Percentiles rank a stretch among this genome's conserved stretches.
Evolutionary conservation across 2,888 invertebrate genomes (phyloP).

Genomic region (Omphaloscelis lunosa): DNA sequence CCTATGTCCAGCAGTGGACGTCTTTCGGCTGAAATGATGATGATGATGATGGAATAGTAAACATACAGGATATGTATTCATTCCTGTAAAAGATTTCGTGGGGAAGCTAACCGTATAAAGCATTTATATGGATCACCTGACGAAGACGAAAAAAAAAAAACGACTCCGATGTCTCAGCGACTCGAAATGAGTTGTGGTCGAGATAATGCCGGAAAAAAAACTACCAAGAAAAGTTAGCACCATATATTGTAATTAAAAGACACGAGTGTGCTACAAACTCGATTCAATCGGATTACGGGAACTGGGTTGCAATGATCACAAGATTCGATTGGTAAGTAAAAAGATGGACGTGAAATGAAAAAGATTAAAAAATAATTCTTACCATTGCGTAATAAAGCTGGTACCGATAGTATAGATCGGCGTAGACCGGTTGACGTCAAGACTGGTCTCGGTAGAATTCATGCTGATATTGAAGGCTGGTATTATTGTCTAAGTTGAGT

Average conservation of each 20-base stretch:
- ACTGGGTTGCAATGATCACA: not conserved
- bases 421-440: constrained; percentile 92
- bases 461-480: constrained; percentile 73
- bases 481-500: constrained; percentile 54
- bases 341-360: not conserved
- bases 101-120: not conserved
- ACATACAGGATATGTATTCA: not conserved
- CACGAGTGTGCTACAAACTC: not conserved
- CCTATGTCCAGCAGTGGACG: too few relatives aligned
- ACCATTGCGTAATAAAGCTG: constrained; percentile 95
- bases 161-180: too few relatives aligned
- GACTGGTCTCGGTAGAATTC: constrained; percentile 86
- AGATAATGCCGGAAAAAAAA: not conserved
- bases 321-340: not conserved
- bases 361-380: constrained; percentile 21
- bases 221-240: not conserved
- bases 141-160: not conserved
- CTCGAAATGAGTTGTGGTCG: not conserved
- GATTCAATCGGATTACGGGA: not conserved
- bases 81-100: not conserved
- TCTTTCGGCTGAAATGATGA: too few relatives aligned
- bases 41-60: not conserved
- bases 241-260: not conserved
- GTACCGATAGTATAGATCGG: constrained; percentile 94
- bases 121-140: not conserved